Conservation (phyloP, 1,140 invertebrate genomes). For the Neodiprion fabricii region DNA sequence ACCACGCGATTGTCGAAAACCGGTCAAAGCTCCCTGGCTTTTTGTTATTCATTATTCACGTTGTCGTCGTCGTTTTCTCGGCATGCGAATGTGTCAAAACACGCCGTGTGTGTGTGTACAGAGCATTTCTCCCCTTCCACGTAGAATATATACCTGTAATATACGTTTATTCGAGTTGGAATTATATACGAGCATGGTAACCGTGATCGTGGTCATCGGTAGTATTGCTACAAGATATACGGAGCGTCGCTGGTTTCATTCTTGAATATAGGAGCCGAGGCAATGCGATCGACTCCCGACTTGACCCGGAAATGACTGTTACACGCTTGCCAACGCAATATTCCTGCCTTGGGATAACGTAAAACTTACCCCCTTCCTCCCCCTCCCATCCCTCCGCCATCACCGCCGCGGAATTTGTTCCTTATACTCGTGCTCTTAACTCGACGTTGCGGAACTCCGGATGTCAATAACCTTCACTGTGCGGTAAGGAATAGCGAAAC, state of each 20-base stretch:
- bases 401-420: background rate
- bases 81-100: too few relatives aligned
- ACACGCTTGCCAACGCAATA: slow-evolving; percentile 36
- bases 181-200: background rate
- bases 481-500: background rate
- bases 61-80: too few relatives aligned
- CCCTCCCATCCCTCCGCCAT: background rate
- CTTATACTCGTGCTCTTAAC: too few relatives aligned
- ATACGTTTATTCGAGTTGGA: background rate
- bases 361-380: background rate
- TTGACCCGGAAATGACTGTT: slow-evolving; percentile 49
- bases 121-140: too few relatives aligned
- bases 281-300: slow-evolving; percentile 44
- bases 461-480: background rate
- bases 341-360: background rate
- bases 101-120: too few relatives aligned
- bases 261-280: slow-evolving; percentile 41
- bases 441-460: background rate
- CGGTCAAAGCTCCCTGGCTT: too few relatives aligned
- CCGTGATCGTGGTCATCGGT: too few relatives aligned
- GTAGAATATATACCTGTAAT: too few relatives aligned
- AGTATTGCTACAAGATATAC: background rate
- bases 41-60: too few relatives aligned
- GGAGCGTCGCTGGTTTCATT: slow-evolving; percentile 20
- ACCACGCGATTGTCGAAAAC: too few relatives aligned